Evolutionary conservation across 2,888 invertebrate genomes (phyloP).

Genomic region (Pandemis corylana): DNA sequence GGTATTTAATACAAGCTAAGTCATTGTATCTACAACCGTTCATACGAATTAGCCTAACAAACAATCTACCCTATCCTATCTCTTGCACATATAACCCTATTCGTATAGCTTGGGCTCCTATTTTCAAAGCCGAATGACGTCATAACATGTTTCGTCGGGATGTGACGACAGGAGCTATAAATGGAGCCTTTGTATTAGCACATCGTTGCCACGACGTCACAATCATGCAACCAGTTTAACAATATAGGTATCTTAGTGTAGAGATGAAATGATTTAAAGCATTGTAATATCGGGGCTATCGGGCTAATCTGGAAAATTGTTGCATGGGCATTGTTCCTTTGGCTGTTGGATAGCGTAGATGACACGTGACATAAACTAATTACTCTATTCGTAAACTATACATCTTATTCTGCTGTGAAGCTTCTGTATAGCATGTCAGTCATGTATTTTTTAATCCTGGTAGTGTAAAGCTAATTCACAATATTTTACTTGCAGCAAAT

Average conservation of each 20-base stretch:
- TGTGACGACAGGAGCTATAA: slow-evolving; percentile 27
- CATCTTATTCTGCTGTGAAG: too few species aligned
- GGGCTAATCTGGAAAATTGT: background rate
- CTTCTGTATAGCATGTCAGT: too few species aligned
- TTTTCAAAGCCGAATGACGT: slow-evolving; percentile 21
- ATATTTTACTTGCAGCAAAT: background rate
- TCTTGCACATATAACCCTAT: background rate
- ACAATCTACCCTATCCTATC: too few species aligned
- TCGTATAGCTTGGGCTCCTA: background rate
- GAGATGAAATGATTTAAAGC: background rate
- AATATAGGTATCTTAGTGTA: background rate
- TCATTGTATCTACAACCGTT: too few species aligned
- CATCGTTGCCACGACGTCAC: slow-evolving; percentile 10
- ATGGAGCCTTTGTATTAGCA: slow-evolving; percentile 28
- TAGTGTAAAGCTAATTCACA: too few species aligned
- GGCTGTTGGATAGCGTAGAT: too few species aligned
- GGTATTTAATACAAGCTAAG: too few species aligned
- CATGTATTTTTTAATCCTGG: too few species aligned
- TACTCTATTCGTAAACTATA: too few species aligned
- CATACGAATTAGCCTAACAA: too few species aligned
- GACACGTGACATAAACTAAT: too few species aligned
- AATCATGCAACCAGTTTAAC: slow-evolving; percentile 10
- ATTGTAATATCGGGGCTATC: background rate
- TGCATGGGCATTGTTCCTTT: too few species aligned
- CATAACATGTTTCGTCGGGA: background rate